A percentile compares a stretch with the other conserved stretches of the same genome.
Evolutionary conservation across 2,113 vertebrate species (phyloP).

Genomic region (Nerophis ophidion): DNA sequence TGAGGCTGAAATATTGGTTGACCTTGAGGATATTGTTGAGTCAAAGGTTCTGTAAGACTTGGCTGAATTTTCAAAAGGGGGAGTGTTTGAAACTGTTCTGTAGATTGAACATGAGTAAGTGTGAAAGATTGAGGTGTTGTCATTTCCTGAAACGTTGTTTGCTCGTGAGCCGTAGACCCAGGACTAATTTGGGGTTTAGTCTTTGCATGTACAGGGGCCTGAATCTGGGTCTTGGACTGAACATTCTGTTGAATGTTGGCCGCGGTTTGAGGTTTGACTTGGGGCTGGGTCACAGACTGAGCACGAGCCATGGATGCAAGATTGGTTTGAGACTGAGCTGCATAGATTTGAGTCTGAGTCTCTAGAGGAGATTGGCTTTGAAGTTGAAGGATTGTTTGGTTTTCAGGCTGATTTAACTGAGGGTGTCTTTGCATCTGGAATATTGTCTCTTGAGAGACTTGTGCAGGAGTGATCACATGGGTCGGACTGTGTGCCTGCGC

Average conservation of each 20-base stretch:
- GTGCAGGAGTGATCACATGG: background rate
- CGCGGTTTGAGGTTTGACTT: slow-evolving; percentile 8
- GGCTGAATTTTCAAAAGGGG: slow-evolving; percentile 9
- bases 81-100: slow-evolving; percentile 10
- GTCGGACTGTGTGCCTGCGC: slow-evolving; percentile 12
- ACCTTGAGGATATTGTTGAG: slow-evolving; percentile 14
- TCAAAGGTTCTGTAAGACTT: slow-evolving; percentile 4
- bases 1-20: slow-evolving; percentile 20
- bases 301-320: too few relatives aligned
- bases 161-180: slow-evolving; percentile 12
- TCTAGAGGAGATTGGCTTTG: slow-evolving; percentile 16
- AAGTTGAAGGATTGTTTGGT: background rate
- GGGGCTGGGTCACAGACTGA: background rate
- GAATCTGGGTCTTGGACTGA: slow-evolving; percentile 3
- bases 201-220: slow-evolving; percentile 15
- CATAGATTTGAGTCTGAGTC: background rate
- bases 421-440: background rate
- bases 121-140: slow-evolving; percentile 1
- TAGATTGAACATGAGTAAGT: background rate
- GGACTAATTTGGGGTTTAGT: slow-evolving; percentile 7
- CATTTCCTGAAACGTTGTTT: slow-evolving; percentile 6
- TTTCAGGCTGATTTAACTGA: slow-evolving; percentile 1
- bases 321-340: too few relatives aligned
- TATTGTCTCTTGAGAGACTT: background rate
- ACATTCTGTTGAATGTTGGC: slow-evolving; percentile 6